Evolutionary conservation across 1,140 invertebrate genomes (phyloP).

Genomic region (Tetragonula clypearis): DNA sequence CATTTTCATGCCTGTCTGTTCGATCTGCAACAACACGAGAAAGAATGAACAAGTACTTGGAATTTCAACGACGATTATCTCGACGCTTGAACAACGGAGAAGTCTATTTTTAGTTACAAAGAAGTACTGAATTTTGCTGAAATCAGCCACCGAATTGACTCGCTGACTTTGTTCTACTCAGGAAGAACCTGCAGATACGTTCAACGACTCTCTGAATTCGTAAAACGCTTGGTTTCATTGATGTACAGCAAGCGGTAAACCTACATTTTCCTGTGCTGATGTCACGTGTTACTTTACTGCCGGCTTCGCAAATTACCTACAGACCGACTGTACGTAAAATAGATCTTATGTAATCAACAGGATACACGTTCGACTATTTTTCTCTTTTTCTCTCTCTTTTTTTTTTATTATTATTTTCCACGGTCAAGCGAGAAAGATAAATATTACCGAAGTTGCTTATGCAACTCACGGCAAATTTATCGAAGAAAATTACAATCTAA

Average conservation of each 20-base stretch:
- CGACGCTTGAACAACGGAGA: no score
- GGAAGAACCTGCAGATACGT: background rate
- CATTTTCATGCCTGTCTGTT: background rate
- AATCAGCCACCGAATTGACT: background rate
- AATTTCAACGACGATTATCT: no score
- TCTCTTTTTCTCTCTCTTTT: background rate
- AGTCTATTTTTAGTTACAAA: no score
- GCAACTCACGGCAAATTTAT: conserved; percentile 5
- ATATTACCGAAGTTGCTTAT: background rate
- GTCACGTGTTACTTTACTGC: conserved; percentile 43
- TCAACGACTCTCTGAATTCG: background rate
- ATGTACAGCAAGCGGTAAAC: conserved; percentile 40
- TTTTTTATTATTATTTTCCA: background rate
- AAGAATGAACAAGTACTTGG: no score
- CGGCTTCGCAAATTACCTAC: conserved; percentile 46
- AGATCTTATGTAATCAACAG: conserved; percentile 43
- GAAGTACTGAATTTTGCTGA: background rate
- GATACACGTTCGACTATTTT: conserved; percentile 5
- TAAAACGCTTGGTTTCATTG: conserved; percentile 19
- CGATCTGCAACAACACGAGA: background rate
- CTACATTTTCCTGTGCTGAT: conserved; percentile 59
- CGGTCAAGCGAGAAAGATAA: no score
- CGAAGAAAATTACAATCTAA: no score
- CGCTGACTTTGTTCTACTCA: background rate
- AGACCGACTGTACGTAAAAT: conserved; percentile 27